Conservation (phyloP, 1,140 invertebrate genomes). For the Drosophila guanche region DNA sequence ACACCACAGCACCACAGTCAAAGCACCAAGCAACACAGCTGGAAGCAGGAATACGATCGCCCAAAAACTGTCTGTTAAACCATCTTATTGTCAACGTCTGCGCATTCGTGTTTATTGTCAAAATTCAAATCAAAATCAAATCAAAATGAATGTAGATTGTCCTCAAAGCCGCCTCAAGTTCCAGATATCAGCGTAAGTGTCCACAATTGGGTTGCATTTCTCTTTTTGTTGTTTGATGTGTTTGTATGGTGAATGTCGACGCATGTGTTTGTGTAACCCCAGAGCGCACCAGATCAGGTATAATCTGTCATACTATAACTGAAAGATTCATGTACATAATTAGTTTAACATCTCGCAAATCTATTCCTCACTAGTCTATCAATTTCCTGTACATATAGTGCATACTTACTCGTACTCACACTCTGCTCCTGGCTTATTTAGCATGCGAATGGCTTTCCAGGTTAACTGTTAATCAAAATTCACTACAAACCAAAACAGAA, state of each 20-base stretch:
- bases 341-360: no score
- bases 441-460: slow-evolving; percentile 4
- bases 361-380: neutral
- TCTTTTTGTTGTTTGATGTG: slow-evolving; percentile 30
- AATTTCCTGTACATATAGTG: neutral
- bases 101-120: slow-evolving; percentile 32
- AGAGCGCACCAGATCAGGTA: slow-evolving; percentile 13
- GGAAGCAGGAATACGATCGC: slow-evolving; percentile 22
- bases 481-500: neutral
- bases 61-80: slow-evolving; percentile 23
- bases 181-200: slow-evolving; percentile 38
- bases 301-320: neutral
- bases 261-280: slow-evolving; percentile 30
- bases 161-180: slow-evolving; percentile 25
- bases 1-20: slow-evolving; percentile 15
- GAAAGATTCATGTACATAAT: neutral
- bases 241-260: slow-evolving; percentile 37
- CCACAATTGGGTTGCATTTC: slow-evolving; percentile 21
- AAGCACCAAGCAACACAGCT: slow-evolving; percentile 35
- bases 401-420: neutral
- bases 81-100: slow-evolving; percentile 30
- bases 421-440: neutral
- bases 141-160: slow-evolving; percentile 19
- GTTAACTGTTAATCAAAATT: neutral
- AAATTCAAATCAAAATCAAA: slow-evolving; percentile 28